A percentile compares a stretch with the other conserved stretches of the same genome.
phyloP scores from a whole-genome alignment of 2,113 vertebrate genomes.

The Pelmatolapia mariae region DNA sequence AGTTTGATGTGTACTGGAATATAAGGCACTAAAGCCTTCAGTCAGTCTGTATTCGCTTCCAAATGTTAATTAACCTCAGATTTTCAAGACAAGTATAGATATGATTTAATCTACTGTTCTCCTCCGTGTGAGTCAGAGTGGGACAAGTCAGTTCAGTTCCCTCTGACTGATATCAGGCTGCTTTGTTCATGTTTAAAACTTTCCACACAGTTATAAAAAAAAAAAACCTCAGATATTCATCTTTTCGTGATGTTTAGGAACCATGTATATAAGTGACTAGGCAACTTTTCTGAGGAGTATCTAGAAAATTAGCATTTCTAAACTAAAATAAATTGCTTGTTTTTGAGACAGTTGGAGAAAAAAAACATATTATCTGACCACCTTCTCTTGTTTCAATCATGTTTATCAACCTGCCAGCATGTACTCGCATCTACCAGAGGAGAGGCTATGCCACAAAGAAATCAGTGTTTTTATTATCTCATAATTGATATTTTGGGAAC shows the following conservation, averaged over 20 bases:
- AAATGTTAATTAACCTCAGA: not conserved
- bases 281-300: not conserved
- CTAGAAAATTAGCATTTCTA: not conserved
- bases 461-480: not conserved
- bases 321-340: not conserved
- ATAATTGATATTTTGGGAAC: not conserved
- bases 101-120: not conserved
- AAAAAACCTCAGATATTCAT: rapidly evolving
- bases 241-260: not conserved
- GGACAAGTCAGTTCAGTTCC: not conserved
- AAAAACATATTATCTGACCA: not conserved
- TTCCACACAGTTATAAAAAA: not conserved
- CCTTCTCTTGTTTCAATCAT: not conserved
- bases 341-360: not conserved
- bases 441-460: not conserved
- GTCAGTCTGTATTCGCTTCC: not conserved
- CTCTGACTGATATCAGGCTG: not conserved
- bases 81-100: not conserved
- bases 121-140: not conserved
- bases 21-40: not conserved
- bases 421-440: not conserved
- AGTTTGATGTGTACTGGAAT: not conserved
- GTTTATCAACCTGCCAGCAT: not conserved
- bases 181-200: not conserved
- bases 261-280: not conserved